Evolutionary conservation across 2,888 invertebrate species (phyloP), one percentile per base, ranked within the genome.

Genomic region (Drosophila austrosaltans): DNA sequence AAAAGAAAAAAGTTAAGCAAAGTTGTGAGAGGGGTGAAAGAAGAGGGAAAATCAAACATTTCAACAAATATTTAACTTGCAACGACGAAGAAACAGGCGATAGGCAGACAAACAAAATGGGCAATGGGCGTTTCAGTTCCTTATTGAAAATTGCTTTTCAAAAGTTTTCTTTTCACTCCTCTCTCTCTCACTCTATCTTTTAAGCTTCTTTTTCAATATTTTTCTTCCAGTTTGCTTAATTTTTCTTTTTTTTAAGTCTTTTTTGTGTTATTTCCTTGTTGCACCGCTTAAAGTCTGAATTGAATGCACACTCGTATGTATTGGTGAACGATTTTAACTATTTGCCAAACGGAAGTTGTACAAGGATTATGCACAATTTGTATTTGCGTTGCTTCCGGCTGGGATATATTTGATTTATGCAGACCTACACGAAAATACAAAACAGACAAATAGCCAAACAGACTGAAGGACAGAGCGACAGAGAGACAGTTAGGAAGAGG

Each of bases 341-440:
- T 72, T 71, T 66, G 79, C 58, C 69, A 71, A 84, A 71, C 87
- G 82, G 69, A 85, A 73, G 82, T 78, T 78, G 72, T 71, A 65
- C 48, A 44, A 44, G 71, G 59, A 77, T 77, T 79, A 79, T 81
- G 76, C 78, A 76, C 76, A 82, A 85, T 87, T 85, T 79, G 78
- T 85, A 73, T 69, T 70, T 76, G 67, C 63, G 28, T 53, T 63
- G 73, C 76, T 82, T 84, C 80, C 80, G 82, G 82, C 63, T 54
- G 63, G 57, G 28, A 72, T 70, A 78, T 66, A 75, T 82, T 82
- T 80, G 80, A 82, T 85, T 79, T 85, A 85, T 79, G 75, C 68
- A 67, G 36, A 56, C 54, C 28, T 22, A 28, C 28, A 8, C 3
- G 2, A 8, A 6, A 8, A 30, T 16, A 16, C 12, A 7, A 12